Percentiles rank a stretch among this genome's conserved stretches.
Conservation (phyloP, 2,797 vertebrate species). For the Acanthornis magna region DNA sequence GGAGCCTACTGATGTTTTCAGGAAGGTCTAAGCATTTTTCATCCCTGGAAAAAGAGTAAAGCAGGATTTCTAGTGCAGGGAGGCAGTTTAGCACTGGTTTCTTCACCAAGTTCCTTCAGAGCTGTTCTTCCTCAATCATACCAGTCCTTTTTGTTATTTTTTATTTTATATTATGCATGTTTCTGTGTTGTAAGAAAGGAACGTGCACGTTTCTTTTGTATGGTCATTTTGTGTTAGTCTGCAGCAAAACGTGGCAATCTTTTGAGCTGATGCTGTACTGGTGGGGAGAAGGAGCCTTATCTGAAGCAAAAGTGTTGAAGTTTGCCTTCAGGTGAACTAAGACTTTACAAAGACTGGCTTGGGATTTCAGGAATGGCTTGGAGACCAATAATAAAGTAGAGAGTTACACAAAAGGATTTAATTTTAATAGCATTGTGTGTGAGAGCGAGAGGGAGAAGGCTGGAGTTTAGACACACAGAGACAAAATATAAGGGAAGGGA, state of each 20-base stretch:
- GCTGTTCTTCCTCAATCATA: neutral
- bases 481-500: neutral
- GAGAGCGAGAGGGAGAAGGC: neutral
- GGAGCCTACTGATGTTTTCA: neutral
- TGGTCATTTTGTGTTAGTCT: neutral
- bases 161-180: neutral
- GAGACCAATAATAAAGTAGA: neutral
- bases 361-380: neutral
- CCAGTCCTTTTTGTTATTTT: neutral
- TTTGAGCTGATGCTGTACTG: neutral
- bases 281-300: neutral
- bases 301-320: neutral
- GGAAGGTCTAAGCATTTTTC: neutral
- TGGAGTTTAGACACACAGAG: neutral
- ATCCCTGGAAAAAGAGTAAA: neutral
- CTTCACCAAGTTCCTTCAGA: neutral
- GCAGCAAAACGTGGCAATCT: neutral
- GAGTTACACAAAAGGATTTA: neutral
- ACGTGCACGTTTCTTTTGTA: fast-evolving
- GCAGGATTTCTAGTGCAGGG: neutral
- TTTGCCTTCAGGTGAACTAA: conserved; percentile 8
- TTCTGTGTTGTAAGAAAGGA: neutral
- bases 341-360: neutral
- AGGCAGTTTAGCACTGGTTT: neutral
- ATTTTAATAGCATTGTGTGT: conserved; percentile 3